These are phyloP conservation scores for Neolamprologus tretocephalus DNA, from an alignment of 2,113 vertebrate genomes.

Conservation along the genomic window DNA sequence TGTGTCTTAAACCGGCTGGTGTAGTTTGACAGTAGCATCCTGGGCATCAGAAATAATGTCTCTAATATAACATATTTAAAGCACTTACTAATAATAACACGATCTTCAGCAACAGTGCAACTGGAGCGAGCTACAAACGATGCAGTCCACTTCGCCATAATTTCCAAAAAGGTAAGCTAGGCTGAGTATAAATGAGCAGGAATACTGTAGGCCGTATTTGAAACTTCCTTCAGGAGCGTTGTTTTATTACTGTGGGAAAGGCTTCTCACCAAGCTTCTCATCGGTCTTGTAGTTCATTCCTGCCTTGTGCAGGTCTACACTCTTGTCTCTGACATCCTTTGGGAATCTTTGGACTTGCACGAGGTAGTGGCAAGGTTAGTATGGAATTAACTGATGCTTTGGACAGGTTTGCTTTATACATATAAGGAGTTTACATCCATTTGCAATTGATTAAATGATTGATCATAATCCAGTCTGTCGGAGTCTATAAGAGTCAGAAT, in stretches of 20 bases:
- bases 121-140: neutral
- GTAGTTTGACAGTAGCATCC: neutral
- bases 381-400: neutral
- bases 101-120: neutral
- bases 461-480: rapidly evolving
- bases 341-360: too few relatives aligned
- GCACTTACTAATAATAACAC: neutral
- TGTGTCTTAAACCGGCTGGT: neutral
- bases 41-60: neutral
- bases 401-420: neutral
- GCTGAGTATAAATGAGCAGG: neutral
- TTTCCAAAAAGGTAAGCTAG: neutral
- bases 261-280: neutral
- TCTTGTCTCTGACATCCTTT: too few relatives aligned
- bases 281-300: neutral
- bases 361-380: neutral
- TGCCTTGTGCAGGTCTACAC: neutral
- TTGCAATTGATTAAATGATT: neutral
- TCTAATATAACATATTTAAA: neutral
- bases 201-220: neutral
- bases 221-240: neutral
- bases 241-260: neutral
- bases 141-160: neutral
- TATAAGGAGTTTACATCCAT: neutral
- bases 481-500: neutral